phyloP scores from a whole-genome alignment of 2,888 invertebrate genomes.

The Pseudoips prasinana region DNA sequence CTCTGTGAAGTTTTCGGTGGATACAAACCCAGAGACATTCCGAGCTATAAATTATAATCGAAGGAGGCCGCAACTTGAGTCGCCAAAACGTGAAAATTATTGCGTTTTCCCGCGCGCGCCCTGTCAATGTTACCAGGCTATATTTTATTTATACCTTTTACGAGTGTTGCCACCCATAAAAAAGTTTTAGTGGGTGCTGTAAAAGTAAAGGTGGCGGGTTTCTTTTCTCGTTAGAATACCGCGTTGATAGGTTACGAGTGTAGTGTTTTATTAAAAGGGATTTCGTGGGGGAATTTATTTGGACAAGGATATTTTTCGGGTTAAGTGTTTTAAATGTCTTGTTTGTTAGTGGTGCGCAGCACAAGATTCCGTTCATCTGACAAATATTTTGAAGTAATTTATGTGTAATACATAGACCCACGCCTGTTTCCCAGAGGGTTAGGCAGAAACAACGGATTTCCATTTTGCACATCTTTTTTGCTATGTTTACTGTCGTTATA shows the following conservation, averaged over 20 bases:
- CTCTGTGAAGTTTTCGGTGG: constrained; percentile 32
- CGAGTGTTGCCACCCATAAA: constrained; percentile 71
- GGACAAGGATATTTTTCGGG: too few species aligned
- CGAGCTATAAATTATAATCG: constrained; percentile 75
- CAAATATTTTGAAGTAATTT: too few species aligned
- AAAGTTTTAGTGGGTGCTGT: constrained; percentile 73
- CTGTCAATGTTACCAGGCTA: constrained; percentile 64
- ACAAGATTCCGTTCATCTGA: too few species aligned
- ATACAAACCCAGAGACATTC: constrained; percentile 52
- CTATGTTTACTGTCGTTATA: too few species aligned
- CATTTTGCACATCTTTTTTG: too few species aligned
- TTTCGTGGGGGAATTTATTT: constrained; percentile 15
- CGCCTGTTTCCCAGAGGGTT: too few species aligned
- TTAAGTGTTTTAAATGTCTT: too few species aligned
- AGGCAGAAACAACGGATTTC: too few species aligned
- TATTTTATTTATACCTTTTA: constrained; percentile 75
- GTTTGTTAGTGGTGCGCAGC: too few species aligned
- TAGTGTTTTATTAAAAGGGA: constrained; percentile 34
- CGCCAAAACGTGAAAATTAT: constrained; percentile 73
- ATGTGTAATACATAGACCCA: too few species aligned
- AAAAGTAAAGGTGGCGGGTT: constrained; percentile 53
- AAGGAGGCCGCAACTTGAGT: constrained; percentile 66
- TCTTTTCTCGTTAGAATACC: constrained; percentile 53
- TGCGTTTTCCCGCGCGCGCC: constrained; percentile 42
- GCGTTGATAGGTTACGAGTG: constrained; percentile 50